phyloP scores from a whole-genome alignment of 2,113 vertebrate species.

The Saiga tatarica region DNA sequence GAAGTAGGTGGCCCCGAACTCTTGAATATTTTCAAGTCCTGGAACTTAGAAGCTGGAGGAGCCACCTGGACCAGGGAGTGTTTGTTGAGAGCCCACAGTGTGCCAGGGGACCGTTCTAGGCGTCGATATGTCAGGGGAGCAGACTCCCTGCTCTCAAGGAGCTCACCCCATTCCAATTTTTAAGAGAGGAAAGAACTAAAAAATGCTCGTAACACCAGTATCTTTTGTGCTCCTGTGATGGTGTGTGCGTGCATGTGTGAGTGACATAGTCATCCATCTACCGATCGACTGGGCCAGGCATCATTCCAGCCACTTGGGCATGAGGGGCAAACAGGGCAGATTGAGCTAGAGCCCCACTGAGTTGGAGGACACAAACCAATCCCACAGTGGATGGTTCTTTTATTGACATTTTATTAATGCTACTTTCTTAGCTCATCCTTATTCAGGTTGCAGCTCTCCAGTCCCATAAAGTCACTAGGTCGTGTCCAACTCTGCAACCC shows the following conservation, averaged over 20 bases:
- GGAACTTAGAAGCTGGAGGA: neutral
- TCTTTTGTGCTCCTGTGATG: rapidly evolving
- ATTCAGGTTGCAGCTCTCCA: rapidly evolving
- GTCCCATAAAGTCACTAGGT: neutral
- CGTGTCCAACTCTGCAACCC: neutral
- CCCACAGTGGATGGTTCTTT: neutral
- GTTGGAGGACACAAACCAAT: rapidly evolving
- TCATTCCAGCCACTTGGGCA: rapidly evolving
- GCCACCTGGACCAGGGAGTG: rapidly evolving
- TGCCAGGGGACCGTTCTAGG: rapidly evolving
- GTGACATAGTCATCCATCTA: rapidly evolving
- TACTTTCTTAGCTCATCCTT: neutral
- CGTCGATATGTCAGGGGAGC: rapidly evolving
- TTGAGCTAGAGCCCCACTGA: rapidly evolving
- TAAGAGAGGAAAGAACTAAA: neutral
- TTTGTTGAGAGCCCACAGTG: rapidly evolving
- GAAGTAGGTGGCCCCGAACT: neutral
- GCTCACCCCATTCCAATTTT: neutral
- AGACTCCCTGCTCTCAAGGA: neutral
- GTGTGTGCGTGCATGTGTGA: rapidly evolving
- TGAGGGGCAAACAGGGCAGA: neutral
- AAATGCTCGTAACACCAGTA: too few species aligned
- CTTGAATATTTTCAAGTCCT: neutral
- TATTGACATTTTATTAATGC: neutral
- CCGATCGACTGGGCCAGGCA: rapidly evolving